Conservation (phyloP, 1,140 invertebrate genomes). For the Dufourea novaeangliae region DNA sequence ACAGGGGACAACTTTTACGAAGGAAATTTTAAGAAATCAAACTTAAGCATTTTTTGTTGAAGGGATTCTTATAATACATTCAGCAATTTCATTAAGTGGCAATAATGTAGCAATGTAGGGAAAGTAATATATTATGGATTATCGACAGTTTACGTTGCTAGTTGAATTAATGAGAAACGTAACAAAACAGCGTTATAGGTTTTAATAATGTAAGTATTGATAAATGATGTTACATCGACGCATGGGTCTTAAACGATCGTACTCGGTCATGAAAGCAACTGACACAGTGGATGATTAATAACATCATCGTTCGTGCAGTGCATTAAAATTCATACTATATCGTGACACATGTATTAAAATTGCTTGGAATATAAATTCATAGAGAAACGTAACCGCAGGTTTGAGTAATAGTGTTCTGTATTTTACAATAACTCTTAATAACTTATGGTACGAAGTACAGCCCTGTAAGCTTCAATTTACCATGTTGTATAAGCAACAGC, state of each 20-base stretch:
- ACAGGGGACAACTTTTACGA: no score
- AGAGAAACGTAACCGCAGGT: no score
- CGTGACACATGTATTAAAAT: not conserved
- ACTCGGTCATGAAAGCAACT: not conserved
- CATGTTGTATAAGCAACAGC: no score
- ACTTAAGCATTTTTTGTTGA: no score
- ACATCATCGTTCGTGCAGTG: not conserved
- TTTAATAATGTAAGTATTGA: not conserved
- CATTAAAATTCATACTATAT: not conserved
- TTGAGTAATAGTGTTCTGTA: no score
- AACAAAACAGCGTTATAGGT: not conserved
- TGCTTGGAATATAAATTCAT: no score
- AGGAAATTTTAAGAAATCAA: no score
- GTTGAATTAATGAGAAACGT: not conserved
- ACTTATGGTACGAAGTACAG: no score
- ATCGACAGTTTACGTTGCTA: not conserved
- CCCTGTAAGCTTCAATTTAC: no score
- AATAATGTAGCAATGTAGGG: not conserved
- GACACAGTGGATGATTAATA: not conserved
- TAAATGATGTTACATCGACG: not conserved
- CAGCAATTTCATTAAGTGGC: no score
- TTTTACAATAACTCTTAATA: no score
- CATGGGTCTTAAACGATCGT: not conserved
- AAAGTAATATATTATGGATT: not conserved
- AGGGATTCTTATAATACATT: no score